Percentiles rank a stretch among this genome's conserved stretches.
These are phyloP conservation scores for Andrena minutula DNA, from an alignment of 2,888 invertebrate species.

Conservation along the genomic window DNA sequence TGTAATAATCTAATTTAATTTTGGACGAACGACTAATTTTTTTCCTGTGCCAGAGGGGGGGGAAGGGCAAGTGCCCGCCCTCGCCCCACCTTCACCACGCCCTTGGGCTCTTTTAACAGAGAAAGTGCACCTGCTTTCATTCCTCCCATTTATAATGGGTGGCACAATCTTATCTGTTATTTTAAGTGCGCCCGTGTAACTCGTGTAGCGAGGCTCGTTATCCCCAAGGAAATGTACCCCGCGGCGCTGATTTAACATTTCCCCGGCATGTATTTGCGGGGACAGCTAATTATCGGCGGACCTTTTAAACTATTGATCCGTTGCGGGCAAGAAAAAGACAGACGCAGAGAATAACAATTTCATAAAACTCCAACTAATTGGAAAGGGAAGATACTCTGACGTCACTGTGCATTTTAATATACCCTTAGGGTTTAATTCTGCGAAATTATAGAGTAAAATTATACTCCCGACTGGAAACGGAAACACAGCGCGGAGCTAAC, in stretches of 20 bases:
- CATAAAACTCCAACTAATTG: background rate
- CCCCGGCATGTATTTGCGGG: background rate
- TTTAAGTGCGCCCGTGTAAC: background rate
- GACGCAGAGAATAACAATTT: background rate
- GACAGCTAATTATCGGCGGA: background rate
- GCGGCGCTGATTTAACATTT: background rate
- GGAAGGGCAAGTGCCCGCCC: too few species aligned
- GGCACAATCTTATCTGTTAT: background rate
- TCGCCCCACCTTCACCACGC: too few species aligned
- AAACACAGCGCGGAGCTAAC: background rate
- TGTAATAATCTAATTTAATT: too few species aligned
- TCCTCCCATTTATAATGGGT: constrained; percentile 14
- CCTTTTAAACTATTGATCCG: background rate
- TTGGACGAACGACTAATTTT: too few species aligned
- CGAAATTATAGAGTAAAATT: background rate
- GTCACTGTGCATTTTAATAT: background rate
- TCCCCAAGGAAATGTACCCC: background rate
- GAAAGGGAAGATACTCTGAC: background rate
- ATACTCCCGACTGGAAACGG: background rate
- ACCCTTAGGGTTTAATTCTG: background rate
- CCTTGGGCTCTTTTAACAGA: too few species aligned
- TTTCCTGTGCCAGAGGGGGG: too few species aligned
- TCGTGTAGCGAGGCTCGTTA: background rate
- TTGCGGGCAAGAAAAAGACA: too few species aligned
- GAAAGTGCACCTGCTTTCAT: constrained; percentile 6